Conservation (phyloP, 1,140 invertebrate species). For the Drosophila ananassae region DNA sequence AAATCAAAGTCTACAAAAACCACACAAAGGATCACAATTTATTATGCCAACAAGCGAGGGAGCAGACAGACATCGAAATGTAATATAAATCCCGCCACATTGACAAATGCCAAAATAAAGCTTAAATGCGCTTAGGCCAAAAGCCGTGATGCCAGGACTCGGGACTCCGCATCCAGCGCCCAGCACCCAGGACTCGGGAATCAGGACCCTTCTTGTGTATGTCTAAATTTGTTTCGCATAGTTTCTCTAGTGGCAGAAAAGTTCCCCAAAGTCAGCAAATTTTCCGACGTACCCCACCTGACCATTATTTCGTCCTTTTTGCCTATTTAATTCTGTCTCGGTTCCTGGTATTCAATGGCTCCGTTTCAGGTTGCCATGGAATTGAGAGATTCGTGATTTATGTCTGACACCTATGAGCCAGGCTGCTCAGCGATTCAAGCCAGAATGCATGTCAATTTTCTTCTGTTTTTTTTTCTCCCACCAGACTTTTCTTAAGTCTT, state of each 20-base stretch:
- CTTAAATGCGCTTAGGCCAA: constrained; percentile 75
- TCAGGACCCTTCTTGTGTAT: constrained; percentile 4
- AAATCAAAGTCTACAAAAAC: constrained; percentile 77
- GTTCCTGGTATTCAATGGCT: constrained; percentile 27
- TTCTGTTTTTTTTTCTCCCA: neutral
- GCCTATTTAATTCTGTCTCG: constrained; percentile 26
- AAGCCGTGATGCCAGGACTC: constrained; percentile 5
- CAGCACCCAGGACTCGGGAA: neutral
- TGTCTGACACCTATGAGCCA: constrained; percentile 61
- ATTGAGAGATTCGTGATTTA: constrained; percentile 69
- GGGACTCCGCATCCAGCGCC: neutral
- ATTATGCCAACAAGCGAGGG: constrained; percentile 54
- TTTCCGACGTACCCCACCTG: constrained; percentile 8
- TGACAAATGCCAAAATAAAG: constrained; percentile 81
- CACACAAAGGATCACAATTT: constrained; percentile 75
- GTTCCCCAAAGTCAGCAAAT: constrained; percentile 29
- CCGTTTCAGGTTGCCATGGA: constrained; percentile 44
- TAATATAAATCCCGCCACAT: constrained; percentile 74
- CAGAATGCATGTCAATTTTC: constrained; percentile 56
- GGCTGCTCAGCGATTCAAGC: constrained; percentile 31
- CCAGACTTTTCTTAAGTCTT: neutral
- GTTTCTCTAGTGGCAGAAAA: constrained; percentile 44
- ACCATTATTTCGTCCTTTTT: constrained; percentile 3
- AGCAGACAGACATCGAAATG: constrained; percentile 58
- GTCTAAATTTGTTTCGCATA: constrained; percentile 55